Evolutionary conservation across 2,888 invertebrate species (phyloP), one percentile per base, ranked within the genome.

Genomic region (Himalopsyche anomala): DNA sequence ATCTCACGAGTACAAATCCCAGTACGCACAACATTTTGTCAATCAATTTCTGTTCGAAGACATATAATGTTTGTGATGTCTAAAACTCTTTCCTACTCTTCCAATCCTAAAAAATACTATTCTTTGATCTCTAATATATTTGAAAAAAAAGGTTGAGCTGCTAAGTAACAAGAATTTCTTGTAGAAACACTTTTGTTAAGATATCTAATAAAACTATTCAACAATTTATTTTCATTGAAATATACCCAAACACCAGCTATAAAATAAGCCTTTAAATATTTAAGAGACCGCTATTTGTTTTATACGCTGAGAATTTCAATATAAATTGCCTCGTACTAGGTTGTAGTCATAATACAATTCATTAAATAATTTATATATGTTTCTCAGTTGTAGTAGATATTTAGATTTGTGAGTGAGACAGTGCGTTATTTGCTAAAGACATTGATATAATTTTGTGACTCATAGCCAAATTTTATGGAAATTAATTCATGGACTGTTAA

Each of bases 401-500:
- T 62, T 19, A 62, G 19, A 62, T 62, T 62, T 62, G 62, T 62
- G 62, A 62, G 11, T 62, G 19, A 62, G 28, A 62, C 62, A 19
- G 8, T 19, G 28, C 62, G 62, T 62, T 62, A 62, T 62, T 62
- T 62, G 62, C 28, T 19, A 19, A 51, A 62, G 62, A 62, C 62
- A 62, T n/a, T 62, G 62, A 62, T 62, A 62, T 28, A 62, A 62
- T 62, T 62, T 62, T 51, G 51, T 51, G 51, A 51, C 51, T 62
- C 62, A 19, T 19, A 62, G 62, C 62, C 56, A 83, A 83, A 83
- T 83, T 55, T 83, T 83, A 83, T 83, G 83, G 83, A 83, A 83
- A 83, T 83, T 83, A 83, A 83, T 83, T 83, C 83, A 83, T 83
- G 38, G 83, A 56, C 83, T 62, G 83, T 56, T 83, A 83, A 83